Evolutionary conservation across 2,113 vertebrate species (phyloP).

Genomic region (Neogale vison): DNA sequence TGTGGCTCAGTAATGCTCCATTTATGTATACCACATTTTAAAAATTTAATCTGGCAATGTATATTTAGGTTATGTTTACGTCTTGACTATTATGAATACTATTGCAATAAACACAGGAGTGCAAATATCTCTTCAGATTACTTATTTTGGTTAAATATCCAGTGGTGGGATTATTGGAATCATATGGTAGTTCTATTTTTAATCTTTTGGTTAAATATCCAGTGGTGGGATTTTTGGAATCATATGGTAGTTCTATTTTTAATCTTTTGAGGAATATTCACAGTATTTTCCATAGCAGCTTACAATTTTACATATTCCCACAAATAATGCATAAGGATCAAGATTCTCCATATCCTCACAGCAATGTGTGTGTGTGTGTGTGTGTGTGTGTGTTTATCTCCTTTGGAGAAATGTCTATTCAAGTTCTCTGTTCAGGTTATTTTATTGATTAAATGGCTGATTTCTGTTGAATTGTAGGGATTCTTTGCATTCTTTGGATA

Average conservation of each 20-base stretch:
- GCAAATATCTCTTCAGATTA: neutral
- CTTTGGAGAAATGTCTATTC: neutral
- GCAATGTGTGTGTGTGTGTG: too few species aligned
- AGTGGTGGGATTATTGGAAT: neutral
- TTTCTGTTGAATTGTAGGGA: neutral
- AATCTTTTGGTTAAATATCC: neutral
- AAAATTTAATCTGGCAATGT: neutral
- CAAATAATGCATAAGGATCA: neutral
- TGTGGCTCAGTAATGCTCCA: neutral
- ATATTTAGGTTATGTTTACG: neutral
- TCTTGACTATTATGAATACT: neutral
- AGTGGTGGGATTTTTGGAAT: neutral
- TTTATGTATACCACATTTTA: neutral
- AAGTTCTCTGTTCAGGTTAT: neutral
- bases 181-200: neutral
- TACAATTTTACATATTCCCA: neutral
- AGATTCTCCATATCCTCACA: neutral
- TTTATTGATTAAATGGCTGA: neutral
- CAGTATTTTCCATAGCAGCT: neutral
- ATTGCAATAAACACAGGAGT: neutral
- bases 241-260: neutral
- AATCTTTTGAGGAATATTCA: neutral
- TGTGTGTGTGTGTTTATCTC: neutral
- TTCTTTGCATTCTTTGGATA: neutral
- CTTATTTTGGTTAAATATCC: neutral